A percentile compares a stretch with the other conserved stretches of the same genome.
Conservation (phyloP, 2,888 invertebrate species). For the Leptopterna dolabrata region DNA sequence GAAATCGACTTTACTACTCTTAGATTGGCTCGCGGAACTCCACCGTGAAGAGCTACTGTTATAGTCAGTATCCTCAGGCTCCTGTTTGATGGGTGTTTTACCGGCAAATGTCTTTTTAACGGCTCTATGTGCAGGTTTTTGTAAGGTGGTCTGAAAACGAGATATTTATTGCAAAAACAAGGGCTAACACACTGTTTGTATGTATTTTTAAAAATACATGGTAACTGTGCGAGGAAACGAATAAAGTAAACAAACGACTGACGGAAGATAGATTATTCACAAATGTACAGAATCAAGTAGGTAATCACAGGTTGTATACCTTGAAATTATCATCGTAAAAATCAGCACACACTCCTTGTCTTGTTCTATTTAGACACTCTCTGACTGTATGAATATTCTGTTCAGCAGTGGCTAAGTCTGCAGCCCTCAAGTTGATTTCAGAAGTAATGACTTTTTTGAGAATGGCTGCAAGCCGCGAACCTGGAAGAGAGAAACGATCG, state of each 20-base stretch:
- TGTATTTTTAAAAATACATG: no score
- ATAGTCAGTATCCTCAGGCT: not conserved
- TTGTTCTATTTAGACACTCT: constrained; percentile 44
- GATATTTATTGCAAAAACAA: not conserved
- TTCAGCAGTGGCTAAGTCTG: constrained; percentile 56
- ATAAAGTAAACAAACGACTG: no score
- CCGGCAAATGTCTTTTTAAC: constrained; percentile 56
- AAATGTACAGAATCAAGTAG: no score
- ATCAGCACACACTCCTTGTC: constrained; percentile 53
- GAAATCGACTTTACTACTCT: not conserved
- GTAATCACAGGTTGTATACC: not conserved
- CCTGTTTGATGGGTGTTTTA: constrained; percentile 36
- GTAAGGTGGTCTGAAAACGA: constrained; percentile 53
- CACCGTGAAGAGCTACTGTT: not conserved
- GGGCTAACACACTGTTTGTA: not conserved
- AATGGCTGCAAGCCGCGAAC: constrained; percentile 19
- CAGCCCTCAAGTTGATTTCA: constrained; percentile 55
- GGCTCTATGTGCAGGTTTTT: constrained; percentile 56
- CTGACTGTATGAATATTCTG: constrained; percentile 56
- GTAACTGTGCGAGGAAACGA: no score
- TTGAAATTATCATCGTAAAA: constrained; percentile 54
- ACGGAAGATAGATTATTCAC: no score
- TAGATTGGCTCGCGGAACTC: not conserved
- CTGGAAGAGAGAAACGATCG: no score
- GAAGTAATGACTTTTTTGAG: constrained; percentile 55